These are phyloP conservation scores for Rutilus rutilus DNA, from an alignment of 2,113 vertebrate genomes.

Conservation along the genomic window DNA sequence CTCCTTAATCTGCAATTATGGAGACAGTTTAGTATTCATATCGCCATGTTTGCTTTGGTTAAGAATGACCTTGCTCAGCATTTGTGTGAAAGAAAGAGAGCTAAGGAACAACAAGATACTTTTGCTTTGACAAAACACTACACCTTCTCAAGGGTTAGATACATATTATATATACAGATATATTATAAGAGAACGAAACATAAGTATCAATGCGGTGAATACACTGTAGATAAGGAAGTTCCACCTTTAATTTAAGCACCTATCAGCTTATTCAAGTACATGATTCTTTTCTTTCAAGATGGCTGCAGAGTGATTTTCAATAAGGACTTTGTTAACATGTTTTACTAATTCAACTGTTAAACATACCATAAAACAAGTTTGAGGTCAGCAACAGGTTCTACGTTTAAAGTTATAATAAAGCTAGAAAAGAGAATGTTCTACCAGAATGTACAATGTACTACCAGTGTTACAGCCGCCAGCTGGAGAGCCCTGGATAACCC, in stretches of 20 bases:
- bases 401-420: not conserved
- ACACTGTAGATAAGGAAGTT: not conserved
- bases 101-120: not conserved
- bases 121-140: not conserved
- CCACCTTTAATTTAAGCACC: not conserved
- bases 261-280: not conserved
- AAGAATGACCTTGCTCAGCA: constrained; percentile 64
- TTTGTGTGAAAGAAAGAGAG: constrained; percentile 53
- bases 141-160: not conserved
- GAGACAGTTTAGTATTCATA: constrained; percentile 59
- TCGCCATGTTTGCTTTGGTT: constrained; percentile 47
- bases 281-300: too few relatives aligned
- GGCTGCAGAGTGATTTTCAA: not conserved
- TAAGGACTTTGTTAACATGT: not conserved
- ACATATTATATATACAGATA: too few relatives aligned
- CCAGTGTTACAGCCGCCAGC: too few relatives aligned
- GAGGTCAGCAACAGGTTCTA: not conserved
- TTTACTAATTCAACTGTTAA: not conserved
- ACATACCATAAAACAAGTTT: not conserved
- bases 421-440: not conserved
- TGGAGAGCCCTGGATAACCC: too few relatives aligned
- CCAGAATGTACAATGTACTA: too few relatives aligned
- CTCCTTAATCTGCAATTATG: constrained; percentile 44
- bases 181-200: not conserved
- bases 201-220: not conserved